phyloP scores from a whole-genome alignment of 2,888 invertebrate genomes.

The Apocheima hispidaria region DNA sequence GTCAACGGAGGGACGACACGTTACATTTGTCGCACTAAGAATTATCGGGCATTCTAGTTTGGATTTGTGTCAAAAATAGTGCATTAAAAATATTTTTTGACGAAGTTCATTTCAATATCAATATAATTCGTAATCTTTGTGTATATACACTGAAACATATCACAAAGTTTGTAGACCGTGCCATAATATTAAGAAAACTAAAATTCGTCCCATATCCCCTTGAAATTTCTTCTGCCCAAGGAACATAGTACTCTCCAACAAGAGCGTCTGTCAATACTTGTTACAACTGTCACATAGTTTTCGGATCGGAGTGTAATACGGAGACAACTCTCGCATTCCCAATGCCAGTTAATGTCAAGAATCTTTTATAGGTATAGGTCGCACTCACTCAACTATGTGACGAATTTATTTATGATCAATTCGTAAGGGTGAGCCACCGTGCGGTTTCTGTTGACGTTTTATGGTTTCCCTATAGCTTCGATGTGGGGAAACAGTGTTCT shows the following conservation, averaged over 20 bases:
- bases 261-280: no score
- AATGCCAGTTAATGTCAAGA: conserved; percentile 41
- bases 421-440: conserved; percentile 23
- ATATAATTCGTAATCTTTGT: background rate
- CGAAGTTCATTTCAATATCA: background rate
- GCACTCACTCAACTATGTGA: conserved; percentile 34
- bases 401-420: conserved; percentile 39
- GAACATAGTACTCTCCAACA: no score
- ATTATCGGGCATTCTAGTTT: conserved; percentile 25
- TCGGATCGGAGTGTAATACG: conserved; percentile 16
- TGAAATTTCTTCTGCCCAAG: conserved; percentile 1
- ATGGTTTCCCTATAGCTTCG: conserved; percentile 31
- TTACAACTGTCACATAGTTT: conserved; percentile 19
- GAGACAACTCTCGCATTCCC: conserved; percentile 29
- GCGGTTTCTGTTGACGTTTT: conserved; percentile 34
- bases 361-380: conserved; percentile 28
- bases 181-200: no score
- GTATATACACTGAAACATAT: no score
- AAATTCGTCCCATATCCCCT: background rate
- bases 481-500: conserved; percentile 17
- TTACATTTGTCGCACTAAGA: conserved; percentile 37
- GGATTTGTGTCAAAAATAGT: conserved; percentile 9
- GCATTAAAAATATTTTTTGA: background rate
- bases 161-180: no score
- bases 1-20: conserved; percentile 41